These are phyloP conservation scores for Fragum sueziense DNA, from an alignment of 2,888 invertebrate genomes.

Conservation along the genomic window DNA sequence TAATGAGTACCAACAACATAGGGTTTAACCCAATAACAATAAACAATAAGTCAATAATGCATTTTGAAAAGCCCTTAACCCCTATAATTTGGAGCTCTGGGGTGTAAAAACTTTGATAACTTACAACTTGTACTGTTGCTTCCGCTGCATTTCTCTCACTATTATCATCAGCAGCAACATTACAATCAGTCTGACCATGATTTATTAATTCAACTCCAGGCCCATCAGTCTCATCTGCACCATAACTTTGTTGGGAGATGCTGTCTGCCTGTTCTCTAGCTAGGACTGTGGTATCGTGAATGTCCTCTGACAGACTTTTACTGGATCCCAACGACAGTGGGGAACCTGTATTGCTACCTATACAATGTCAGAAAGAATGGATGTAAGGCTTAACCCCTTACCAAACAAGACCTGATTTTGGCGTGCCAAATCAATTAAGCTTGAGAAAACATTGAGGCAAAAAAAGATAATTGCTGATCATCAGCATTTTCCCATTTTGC, in stretches of 20 bases:
- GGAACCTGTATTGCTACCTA: neutral
- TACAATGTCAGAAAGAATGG: too few species aligned
- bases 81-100: too few species aligned
- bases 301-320: slow-evolving; percentile 1
- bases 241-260: neutral
- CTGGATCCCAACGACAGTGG: neutral
- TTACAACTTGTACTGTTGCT: neutral
- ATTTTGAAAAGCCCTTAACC: too few species aligned
- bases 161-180: neutral
- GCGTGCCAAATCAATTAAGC: too few species aligned
- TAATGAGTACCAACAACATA: too few species aligned
- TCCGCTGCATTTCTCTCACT: neutral
- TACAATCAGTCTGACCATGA: neutral
- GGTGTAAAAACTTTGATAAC: neutral
- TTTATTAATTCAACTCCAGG: neutral
- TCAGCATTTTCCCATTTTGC: too few species aligned
- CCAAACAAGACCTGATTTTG: too few species aligned
- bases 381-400: too few species aligned
- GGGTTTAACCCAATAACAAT: too few species aligned
- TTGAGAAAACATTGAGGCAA: too few species aligned
- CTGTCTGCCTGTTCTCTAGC: neutral
- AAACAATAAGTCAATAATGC: too few species aligned
- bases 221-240: neutral
- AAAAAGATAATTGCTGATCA: too few species aligned
- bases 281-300: neutral